Base-by-base conservation (phyloP, 2,113 vertebrate genomes). In the Entosphenus tridentatus region DNA sequence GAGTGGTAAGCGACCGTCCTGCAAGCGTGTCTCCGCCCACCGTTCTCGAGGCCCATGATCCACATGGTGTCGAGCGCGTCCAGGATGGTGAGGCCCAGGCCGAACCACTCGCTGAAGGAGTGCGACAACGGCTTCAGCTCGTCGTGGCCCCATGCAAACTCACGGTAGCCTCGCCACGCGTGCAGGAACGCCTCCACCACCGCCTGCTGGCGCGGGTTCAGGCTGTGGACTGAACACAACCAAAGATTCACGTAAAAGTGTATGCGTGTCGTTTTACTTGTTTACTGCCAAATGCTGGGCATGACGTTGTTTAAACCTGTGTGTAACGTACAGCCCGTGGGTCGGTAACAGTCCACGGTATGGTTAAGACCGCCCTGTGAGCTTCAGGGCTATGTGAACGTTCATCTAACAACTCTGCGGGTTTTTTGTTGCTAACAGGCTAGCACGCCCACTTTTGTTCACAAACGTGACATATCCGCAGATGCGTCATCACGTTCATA, bases 31-130 rank as follows among this genome's bases (percentile, higher is more conserved):
- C 39, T 39, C 39, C 39, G 39, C 39, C 11, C 74, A 96, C 93
- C 93, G 83, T 89, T 82, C 73, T 83, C 87, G 12, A 96, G 79
- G 10, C 82, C 88, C 78, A 98, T 68, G 68, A 98, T 89, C 93
- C 89, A 98, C 88, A 96, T 88, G 39, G 92, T 98, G 77, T 98
- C 93, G 81, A 98, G 76, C 8, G 92, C 81, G 0, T 96, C 93
- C 2, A 98, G 78, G 10, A 98, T 80, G 0, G 92, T 98, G 72
- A 98, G 79, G 1, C 92, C 93, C 5, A 98, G 83, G 14, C 90
- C 89, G 55, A 98, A 98, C 92, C 93, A 98, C 76, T 96, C 90
- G 0, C 77, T 82, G 72, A 85, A 92, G 12, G 89, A 83, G 77
- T 82, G 87, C 65, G 93, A 89, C 71, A 98, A 74, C 1, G 93